Evolutionary conservation across 2,888 invertebrate genomes (phyloP).

Genomic region (Crossocerus cetratus): DNA sequence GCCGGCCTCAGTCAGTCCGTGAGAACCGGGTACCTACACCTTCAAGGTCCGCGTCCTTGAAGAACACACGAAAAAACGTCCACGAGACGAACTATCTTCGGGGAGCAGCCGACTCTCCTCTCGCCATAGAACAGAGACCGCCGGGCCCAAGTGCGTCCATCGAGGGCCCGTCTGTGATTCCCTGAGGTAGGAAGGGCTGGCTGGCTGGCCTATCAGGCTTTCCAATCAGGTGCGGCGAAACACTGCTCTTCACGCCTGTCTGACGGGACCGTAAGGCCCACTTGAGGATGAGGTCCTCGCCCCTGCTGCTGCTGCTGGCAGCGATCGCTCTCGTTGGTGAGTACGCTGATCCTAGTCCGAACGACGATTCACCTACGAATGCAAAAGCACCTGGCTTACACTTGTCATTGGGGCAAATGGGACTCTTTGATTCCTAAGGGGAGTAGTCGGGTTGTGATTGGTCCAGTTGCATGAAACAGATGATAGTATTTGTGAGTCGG

Average conservation of each 20-base stretch:
- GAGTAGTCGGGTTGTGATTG: no score
- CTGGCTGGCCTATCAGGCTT: no score
- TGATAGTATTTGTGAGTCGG: no score
- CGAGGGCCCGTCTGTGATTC: constrained; percentile 9
- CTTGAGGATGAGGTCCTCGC: constrained; percentile 70
- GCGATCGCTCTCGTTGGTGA: constrained; percentile 69
- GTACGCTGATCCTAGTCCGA: constrained; percentile 42
- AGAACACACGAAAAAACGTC: constrained; percentile 5
- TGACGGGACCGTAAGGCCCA: constrained; percentile 10
- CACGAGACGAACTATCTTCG: neutral
- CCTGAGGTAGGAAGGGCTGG: neutral
- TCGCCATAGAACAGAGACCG: neutral
- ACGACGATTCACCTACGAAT: no score
- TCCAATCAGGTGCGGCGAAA: no score
- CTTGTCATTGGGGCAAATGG: neutral
- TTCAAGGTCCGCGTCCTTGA: constrained; percentile 69
- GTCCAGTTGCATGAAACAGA: no score
- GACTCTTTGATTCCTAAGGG: no score
- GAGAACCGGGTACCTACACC: constrained; percentile 70
- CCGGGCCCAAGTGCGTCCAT: neutral
- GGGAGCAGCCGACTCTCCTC: neutral
- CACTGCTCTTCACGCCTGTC: no score
- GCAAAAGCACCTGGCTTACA: neutral
- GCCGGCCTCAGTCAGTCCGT: constrained; percentile 74
- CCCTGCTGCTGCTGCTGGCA: constrained; percentile 69